A percentile compares a stretch with the other conserved stretches of the same genome.
These are phyloP conservation scores for Alaudala cheleensis DNA, from an alignment of 2,113 vertebrate species.

Conservation along the genomic window DNA sequence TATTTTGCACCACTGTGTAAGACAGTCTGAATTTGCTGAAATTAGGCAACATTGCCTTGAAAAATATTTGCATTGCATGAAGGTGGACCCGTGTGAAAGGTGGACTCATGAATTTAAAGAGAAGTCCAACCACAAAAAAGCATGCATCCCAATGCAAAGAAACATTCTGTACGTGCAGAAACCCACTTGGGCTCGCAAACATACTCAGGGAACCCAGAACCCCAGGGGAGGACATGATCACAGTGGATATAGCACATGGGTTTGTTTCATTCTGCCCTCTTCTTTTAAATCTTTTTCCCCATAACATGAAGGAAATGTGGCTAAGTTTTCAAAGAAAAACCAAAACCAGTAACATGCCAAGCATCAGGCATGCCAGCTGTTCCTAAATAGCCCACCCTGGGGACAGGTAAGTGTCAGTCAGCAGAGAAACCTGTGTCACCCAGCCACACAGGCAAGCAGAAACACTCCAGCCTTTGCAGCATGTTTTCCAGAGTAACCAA, in stretches of 20 bases:
- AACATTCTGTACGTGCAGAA: rapidly evolving
- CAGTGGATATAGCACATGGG: background rate
- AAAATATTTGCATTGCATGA: background rate
- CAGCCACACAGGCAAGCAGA: background rate
- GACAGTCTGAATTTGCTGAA: background rate
- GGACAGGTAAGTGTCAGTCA: background rate
- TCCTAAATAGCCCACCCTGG: background rate
- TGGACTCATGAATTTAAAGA: background rate
- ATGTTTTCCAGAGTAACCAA: background rate
- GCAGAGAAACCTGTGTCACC: background rate
- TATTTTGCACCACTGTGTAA: background rate
- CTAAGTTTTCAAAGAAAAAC: background rate
- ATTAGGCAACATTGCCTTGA: background rate
- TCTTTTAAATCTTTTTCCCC: background rate
- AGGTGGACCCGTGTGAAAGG: background rate
- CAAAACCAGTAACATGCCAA: background rate
- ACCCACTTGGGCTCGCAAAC: background rate
- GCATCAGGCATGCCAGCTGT: background rate
- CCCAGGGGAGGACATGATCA: background rate
- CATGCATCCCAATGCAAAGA: background rate
- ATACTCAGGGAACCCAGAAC: background rate
- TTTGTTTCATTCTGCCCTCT: background rate
- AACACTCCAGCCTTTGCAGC: background rate
- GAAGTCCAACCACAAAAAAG: background rate
- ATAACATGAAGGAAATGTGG: background rate